Percentiles rank a stretch among this genome's conserved stretches.
Evolutionary conservation across 2,113 vertebrate genomes (phyloP).

Genomic region (Dicrurus megarhynchus): DNA sequence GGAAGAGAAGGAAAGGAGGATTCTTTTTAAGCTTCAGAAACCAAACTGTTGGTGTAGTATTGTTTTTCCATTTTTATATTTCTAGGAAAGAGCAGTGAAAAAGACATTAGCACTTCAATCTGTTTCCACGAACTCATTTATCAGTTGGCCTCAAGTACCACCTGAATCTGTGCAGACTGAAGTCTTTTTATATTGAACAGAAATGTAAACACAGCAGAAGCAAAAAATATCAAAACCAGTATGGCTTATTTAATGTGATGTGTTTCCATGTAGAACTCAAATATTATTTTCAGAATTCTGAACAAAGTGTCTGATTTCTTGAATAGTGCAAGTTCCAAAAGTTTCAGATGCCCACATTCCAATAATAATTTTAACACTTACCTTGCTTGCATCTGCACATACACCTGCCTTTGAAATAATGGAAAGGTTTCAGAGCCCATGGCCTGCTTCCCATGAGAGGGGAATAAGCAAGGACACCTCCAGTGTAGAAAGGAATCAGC

Average conservation of each 20-base stretch:
- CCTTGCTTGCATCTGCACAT: background rate
- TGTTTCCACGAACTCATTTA: background rate
- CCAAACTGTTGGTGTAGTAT: background rate
- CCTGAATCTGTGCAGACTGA: background rate
- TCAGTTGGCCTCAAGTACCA: background rate
- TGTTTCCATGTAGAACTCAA: background rate
- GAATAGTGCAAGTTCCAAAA: background rate
- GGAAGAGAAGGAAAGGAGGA: background rate
- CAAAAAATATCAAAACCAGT: background rate
- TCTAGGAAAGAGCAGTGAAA: background rate
- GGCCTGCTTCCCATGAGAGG: background rate
- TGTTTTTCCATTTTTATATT: background rate
- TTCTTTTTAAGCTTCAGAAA: background rate
- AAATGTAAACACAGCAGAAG: background rate
- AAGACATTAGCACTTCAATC: background rate
- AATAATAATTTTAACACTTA: background rate
- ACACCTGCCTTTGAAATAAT: background rate
- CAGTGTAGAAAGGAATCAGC: background rate
- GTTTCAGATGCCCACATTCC: background rate
- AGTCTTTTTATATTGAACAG: background rate
- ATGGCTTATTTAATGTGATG: background rate
- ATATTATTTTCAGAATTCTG: background rate
- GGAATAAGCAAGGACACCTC: background rate
- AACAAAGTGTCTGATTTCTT: background rate
- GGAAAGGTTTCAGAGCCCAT: background rate